Evolutionary conservation across 2,113 vertebrate genomes (phyloP), one percentile per base, ranked within the genome.

Genomic region (Dermatemys mawii): DNA sequence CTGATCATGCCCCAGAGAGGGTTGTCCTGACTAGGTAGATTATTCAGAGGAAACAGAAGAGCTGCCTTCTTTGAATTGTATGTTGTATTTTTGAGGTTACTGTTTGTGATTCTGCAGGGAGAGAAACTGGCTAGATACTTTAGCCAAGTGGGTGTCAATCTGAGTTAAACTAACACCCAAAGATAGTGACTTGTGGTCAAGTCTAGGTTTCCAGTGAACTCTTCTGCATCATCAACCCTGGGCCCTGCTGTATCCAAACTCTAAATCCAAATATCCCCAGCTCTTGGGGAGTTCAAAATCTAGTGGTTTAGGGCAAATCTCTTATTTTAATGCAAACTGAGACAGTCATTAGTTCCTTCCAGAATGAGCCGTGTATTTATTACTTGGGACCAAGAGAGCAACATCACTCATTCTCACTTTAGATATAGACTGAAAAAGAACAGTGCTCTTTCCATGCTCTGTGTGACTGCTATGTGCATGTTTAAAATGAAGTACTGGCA

Each of bases 361-460:
- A 86, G 76, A 24, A 49, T 21, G 51, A 89, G 73, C 73, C 93
- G 80, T 89, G 78, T 94, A 88, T 73, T 86, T 90, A 84, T 22
- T 92, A 73, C 49, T 12, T 73, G 12, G 91, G 81, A 92, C 87
- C 46, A 88, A 82, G 78, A 78, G 32, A 92, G 27, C 17, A 76
- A 55, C 93, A 92, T n/a, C 78, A 92, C 90, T n/a, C 63, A 70
- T n/a, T 70, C 4, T 10, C 83, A 84, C 12, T 90, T 89, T 60
- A 95, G 94, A 86, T 57, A 41, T 27, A 84, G 55, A n/a, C 35
- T 92, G 87, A 49, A 35, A 86, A 92, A 87, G 19, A 17, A n/a
- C 35, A n/a, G 14, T 5, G 16, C 17, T 73, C 87, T 8, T 73
- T 55, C 27, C 75, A 60, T 81, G 78, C 63, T 89, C 3, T 78